Conservation (phyloP, 2,113 vertebrate species). For the Lates calcarifer region DNA sequence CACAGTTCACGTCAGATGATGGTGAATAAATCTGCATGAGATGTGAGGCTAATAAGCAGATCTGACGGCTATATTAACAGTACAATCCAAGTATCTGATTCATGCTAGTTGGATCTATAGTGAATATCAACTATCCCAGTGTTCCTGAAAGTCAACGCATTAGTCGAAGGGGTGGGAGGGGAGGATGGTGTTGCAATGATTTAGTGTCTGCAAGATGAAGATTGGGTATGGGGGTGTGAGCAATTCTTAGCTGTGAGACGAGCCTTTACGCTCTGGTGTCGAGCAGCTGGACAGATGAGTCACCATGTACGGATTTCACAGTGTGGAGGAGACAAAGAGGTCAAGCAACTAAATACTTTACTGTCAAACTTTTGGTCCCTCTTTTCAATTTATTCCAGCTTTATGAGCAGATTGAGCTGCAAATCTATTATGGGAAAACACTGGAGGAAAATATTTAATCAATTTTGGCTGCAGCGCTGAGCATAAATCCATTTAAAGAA, state of each 20-base stretch:
- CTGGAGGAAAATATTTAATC: not conserved
- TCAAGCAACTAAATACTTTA: slow-evolving; percentile 21
- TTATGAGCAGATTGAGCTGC: slow-evolving; percentile 2
- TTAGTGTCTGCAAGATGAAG: slow-evolving; percentile 13
- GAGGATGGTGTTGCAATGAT: not conserved
- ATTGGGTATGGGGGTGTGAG: not conserved
- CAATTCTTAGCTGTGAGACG: slow-evolving; percentile 68
- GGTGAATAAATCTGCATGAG: not conserved
- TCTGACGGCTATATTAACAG: not conserved
- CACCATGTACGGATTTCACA: slow-evolving; percentile 41
- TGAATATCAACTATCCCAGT: not conserved
- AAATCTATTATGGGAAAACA: not conserved
- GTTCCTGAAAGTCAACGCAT: slow-evolving; percentile 10
- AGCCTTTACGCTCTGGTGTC: slow-evolving; percentile 58
- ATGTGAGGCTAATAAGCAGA: not conserved
- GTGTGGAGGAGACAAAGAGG: slow-evolving; percentile 22
- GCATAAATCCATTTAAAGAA: not conserved
- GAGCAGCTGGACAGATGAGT: slow-evolving; percentile 76
- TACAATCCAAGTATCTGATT: not conserved
- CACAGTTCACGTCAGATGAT: not conserved
- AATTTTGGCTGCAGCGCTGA: not conserved
- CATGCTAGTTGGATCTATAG: not conserved
- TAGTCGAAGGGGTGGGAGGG: not conserved
- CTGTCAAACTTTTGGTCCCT: not conserved
- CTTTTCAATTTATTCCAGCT: slow-evolving; percentile 14